Conservation (phyloP, 2,888 invertebrate genomes). For the Saturnia pavonia region DNA sequence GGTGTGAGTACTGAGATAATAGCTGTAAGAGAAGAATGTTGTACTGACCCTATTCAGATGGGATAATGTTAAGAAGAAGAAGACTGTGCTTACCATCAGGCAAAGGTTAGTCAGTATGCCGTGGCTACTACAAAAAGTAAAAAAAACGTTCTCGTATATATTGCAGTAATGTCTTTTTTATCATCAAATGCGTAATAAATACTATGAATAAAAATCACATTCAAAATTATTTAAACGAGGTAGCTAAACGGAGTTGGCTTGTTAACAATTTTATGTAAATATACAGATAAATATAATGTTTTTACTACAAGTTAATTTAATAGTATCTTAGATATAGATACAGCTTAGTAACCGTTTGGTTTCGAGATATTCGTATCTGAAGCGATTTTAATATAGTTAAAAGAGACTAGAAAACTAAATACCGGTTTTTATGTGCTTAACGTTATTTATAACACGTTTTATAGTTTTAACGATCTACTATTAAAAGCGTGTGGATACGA, state of each 20-base stretch:
- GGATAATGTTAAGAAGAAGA: too few species aligned
- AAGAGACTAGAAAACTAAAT: not conserved
- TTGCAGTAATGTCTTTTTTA: too few species aligned
- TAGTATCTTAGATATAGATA: not conserved
- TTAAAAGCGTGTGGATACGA: conserved; percentile 13
- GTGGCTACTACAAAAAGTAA: too few species aligned
- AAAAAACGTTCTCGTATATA: too few species aligned
- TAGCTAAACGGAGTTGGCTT: not conserved
- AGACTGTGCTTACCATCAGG: too few species aligned
- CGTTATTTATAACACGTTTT: conserved; percentile 16
- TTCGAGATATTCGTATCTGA: not conserved
- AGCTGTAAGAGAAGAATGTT: too few species aligned
- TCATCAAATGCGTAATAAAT: too few species aligned
- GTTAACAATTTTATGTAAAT: not conserved
- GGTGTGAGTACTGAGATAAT: too few species aligned
- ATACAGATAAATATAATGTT: not conserved
- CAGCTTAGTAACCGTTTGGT: not conserved
- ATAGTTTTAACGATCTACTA: conserved; percentile 18
- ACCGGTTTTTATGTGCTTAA: conserved; percentile 9
- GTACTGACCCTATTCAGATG: too few species aligned
- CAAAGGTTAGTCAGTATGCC: too few species aligned
- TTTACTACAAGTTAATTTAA: not conserved
- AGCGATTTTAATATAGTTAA: not conserved
- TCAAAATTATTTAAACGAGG: not conserved
- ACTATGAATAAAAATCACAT: not conserved